These are phyloP conservation scores for Drosophila nr. perissopoda DNA, from an alignment of 2,888 invertebrate species.

Conservation along the genomic window DNA sequence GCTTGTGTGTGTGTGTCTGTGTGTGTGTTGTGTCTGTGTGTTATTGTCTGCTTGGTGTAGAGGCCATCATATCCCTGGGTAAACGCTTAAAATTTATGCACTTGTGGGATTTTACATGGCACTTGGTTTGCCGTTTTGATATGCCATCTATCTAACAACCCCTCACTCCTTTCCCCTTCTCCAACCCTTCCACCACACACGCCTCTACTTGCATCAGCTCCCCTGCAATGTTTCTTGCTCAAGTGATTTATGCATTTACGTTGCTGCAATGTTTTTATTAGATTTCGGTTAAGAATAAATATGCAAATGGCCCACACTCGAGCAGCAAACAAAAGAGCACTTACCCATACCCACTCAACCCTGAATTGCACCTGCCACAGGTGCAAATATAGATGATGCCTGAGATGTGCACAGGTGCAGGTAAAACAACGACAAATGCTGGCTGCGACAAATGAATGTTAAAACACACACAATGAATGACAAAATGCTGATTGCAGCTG, in stretches of 20 bases:
- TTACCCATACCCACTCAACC: not conserved
- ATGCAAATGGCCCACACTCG: slow-evolving; percentile 45
- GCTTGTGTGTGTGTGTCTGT: not conserved
- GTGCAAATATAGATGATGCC: slow-evolving; percentile 7
- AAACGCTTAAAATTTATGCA: slow-evolving; percentile 74
- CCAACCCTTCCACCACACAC: too few relatives aligned
- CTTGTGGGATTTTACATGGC: slow-evolving; percentile 69
- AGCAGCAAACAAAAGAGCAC: slow-evolving; percentile 23
- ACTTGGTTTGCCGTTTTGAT: slow-evolving; percentile 40
- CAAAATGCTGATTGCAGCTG: slow-evolving; percentile 58
- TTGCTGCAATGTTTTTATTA: slow-evolving; percentile 65
- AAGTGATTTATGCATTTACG: slow-evolving; percentile 17
- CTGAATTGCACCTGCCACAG: not conserved
- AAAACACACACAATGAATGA: slow-evolving; percentile 47
- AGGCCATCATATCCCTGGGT: slow-evolving; percentile 58
- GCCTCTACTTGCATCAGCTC: not conserved
- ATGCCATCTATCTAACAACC: not conserved
- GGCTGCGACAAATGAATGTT: slow-evolving; percentile 50
- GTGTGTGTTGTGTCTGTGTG: slow-evolving; percentile 10
- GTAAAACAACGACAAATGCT: slow-evolving; percentile 5
- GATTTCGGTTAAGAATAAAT: slow-evolving; percentile 66
- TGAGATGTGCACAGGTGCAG: not conserved
- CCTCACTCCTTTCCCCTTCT: not conserved
- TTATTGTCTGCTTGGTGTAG: slow-evolving; percentile 3
- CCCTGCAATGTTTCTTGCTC: not conserved